Evolutionary conservation across 1,140 invertebrate genomes (phyloP), one percentile per base, ranked within the genome.

Genomic region (Aphelinus atriplicis): DNA sequence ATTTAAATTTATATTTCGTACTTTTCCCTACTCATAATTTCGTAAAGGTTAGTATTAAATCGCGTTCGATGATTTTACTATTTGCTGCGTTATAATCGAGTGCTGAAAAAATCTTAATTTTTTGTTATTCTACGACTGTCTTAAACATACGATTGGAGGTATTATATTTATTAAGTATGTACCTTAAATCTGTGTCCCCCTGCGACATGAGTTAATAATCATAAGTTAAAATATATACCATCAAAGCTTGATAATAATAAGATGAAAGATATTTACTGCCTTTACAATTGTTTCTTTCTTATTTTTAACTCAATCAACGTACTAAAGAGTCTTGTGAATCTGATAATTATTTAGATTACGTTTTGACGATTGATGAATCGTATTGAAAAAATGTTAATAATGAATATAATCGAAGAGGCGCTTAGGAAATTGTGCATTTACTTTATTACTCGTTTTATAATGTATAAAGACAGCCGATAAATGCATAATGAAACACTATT

Each of bases 141-240:
- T 63, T 56, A 75, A 62, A 48, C 10, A 64, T 42, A 63, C 9
- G 56, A 63, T 26, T 69, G 47, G 58, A 66, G 73, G 73, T 69
- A 75, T 75, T 75, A 75, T 69, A 75, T 75, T 46, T 69, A 47
- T 71, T 75, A 74, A 68, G 72, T 68, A 75, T 75, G 53, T 75
- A 70, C 66, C 73, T 75, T 69, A 51, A 66, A 63, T 69, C 60
- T 69, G 53, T 75, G 57, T 75, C 73, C 66, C 64, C 48, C 46
- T 4, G 66, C 55, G 46, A 7, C 58, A 69, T 62, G 42, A 74
- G 70, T 64, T 69, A 69, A 56, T 51, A 56, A 58, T 69, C 64
- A 55, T 75, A 69, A 47, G 60, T 75, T 68, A 62, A 74, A 74
- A 69, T 75, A 62, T 69, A 56, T 63, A 75, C 58, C 73, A 64